Base-by-base conservation (phyloP, 2,113 vertebrate species). In the Prolemur simus region DNA sequence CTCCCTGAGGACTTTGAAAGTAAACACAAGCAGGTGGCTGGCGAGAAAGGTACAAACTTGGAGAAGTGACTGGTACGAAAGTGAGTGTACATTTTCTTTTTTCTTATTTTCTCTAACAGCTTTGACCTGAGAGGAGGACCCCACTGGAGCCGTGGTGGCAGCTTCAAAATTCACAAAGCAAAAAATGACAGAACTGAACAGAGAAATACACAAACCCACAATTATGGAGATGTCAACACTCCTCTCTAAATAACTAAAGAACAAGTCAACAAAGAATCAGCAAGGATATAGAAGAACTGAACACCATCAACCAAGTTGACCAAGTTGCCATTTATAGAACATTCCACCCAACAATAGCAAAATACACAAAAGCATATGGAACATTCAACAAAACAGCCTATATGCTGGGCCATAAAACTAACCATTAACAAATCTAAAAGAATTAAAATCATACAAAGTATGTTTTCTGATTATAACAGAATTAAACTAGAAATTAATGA, bases 241-340 rank as follows among this genome's bases (percentile, higher is more conserved):
- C 69, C 29, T 54, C 60, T 32, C 34, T 81, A 73, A 17, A 1
- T 12, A 29, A 84, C 0, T 5, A 12, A 86, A 86, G 5, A 74
- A 58, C 34, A 85, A 17, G 23, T 2, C 64, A 23, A 73, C 52
- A 32, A 27, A 49, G 60, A 15, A 20, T 10, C 34, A 73, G 45
- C 66, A 29, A 56, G 68, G 27, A 32, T 15, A 1, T 1, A 34
- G 64, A 66, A 34, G 25, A 37, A 4, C 78, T 0, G 29, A 17
- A 85, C 34, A 8, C 4, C 8, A 14, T 39, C 34, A 9, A 1
- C 45, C 49, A 63, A 18, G 18, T 6, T 3, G 47, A 42, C 63
- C 54, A 29, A 8, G 2, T 2, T 1, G 63, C 5, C 56, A 12
- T 8, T 4, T 1, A 5, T 0, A 14, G 27, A 49, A 23, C n/a